Percentiles rank a stretch among this genome's conserved stretches.
These are phyloP conservation scores for Uromys caudimaculatus DNA, from an alignment of 2,797 vertebrate species.

Conservation along the genomic window DNA sequence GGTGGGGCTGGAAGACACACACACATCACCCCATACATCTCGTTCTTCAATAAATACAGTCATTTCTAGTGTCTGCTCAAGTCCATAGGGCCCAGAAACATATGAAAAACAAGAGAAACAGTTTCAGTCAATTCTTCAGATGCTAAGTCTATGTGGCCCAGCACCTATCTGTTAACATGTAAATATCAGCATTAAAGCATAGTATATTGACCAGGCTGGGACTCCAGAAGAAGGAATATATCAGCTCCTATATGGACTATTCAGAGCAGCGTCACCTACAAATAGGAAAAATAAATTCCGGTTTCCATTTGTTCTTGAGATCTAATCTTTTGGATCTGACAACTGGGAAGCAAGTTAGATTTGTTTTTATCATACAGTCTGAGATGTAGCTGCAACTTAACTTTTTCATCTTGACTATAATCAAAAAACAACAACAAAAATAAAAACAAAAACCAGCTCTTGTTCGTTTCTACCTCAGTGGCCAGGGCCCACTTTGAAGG, in stretches of 20 bases:
- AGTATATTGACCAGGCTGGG: neutral
- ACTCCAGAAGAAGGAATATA: neutral
- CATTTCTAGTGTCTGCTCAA: neutral
- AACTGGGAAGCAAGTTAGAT: neutral
- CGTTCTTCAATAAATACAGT: neutral
- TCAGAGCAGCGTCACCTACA: neutral
- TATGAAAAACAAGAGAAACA: neutral
- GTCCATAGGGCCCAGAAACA: neutral
- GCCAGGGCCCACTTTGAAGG: constrained; percentile 62
- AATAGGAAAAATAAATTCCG: neutral
- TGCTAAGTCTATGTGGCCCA: neutral
- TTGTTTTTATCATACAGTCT: constrained; percentile 50
- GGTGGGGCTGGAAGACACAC: neutral
- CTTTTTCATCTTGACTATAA: constrained; percentile 75
- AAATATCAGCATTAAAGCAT: neutral
- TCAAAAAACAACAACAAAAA: neutral
- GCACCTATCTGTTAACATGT: neutral
- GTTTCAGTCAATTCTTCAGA: neutral
- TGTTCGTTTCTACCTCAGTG: constrained; percentile 78
- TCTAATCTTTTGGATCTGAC: neutral
- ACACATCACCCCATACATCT: neutral
- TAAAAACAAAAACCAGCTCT: constrained; percentile 64
- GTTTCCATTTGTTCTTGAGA: neutral
- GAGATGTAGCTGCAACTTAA: constrained; percentile 36
- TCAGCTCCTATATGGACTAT: neutral